A percentile compares a stretch with the other conserved stretches of the same genome.
These are phyloP conservation scores for Dolichomitus sp. DNA, from an alignment of 2,888 invertebrate species.

Conservation along the genomic window DNA sequence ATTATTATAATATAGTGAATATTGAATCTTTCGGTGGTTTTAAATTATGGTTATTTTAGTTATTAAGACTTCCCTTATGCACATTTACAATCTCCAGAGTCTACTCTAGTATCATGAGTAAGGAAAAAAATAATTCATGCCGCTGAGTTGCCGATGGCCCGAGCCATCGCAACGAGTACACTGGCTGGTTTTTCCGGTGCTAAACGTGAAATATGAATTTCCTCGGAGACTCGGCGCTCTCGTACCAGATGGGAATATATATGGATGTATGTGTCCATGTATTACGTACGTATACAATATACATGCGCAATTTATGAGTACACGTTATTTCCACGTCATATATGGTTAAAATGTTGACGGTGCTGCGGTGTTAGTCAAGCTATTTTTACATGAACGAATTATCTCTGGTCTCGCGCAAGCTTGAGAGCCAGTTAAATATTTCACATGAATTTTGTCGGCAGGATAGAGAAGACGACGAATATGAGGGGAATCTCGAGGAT, in stretches of 20 bases:
- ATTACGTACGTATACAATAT: constrained; percentile 27
- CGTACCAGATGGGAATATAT: constrained; percentile 26
- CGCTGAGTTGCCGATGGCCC: neutral
- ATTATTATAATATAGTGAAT: neutral
- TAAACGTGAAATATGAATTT: constrained; percentile 51
- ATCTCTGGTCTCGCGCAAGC: neutral
- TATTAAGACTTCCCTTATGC: neutral
- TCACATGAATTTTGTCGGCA: constrained; percentile 1
- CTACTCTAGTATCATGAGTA: neutral
- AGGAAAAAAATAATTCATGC: constrained; percentile 16
- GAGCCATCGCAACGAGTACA: constrained; percentile 13
- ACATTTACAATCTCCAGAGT: constrained; percentile 14
- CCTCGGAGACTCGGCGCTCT: constrained; percentile 35
- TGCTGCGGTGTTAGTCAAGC: neutral
- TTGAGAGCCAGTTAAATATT: constrained; percentile 13
- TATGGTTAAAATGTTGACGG: constrained; percentile 30
- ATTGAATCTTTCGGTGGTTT: neutral
- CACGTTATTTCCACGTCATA: constrained; percentile 5
- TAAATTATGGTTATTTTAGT: neutral
- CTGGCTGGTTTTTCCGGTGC: neutral
- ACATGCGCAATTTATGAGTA: constrained; percentile 49
- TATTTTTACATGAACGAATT: constrained; percentile 33
- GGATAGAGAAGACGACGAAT: constrained; percentile 11
- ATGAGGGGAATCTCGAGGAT: neutral
- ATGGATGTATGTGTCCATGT: neutral